Evolutionary conservation across 2,113 vertebrate genomes (phyloP).

Genomic region (Myrmecobius fasciatus): DNA sequence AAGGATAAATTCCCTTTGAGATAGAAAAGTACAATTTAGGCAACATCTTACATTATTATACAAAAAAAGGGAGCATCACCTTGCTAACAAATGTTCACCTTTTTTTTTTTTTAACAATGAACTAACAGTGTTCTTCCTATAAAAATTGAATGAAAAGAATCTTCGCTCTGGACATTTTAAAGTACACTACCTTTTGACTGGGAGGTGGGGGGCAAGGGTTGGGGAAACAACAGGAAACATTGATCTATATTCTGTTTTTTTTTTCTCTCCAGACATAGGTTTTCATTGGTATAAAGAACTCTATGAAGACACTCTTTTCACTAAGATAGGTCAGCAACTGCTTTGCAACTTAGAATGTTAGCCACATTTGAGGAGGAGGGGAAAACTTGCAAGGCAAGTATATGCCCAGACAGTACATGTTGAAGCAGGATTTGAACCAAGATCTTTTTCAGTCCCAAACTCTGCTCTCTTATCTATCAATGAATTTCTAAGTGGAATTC

Average conservation of each 20-base stretch:
- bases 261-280: background rate
- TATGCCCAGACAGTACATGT: background rate
- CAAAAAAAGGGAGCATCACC: conserved; percentile 34
- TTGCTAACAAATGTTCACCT: background rate
- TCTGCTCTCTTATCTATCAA: background rate
- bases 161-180: background rate
- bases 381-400: background rate
- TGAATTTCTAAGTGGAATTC: background rate
- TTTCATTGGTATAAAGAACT: background rate
- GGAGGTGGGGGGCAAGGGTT: too few species aligned
- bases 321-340: background rate
- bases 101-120: background rate
- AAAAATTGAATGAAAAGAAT: background rate
- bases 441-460: background rate
- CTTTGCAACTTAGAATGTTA: background rate
- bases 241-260: background rate
- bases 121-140: background rate
- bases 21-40: conserved; percentile 42
- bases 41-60: conserved; percentile 50
- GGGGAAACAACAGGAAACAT: background rate
- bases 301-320: background rate
- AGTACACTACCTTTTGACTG: background rate
- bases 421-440: background rate
- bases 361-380: background rate
- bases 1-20: conserved; percentile 65